phyloP scores from a whole-genome alignment of 1,140 invertebrate genomes.

The Eciton burchellii region DNA sequence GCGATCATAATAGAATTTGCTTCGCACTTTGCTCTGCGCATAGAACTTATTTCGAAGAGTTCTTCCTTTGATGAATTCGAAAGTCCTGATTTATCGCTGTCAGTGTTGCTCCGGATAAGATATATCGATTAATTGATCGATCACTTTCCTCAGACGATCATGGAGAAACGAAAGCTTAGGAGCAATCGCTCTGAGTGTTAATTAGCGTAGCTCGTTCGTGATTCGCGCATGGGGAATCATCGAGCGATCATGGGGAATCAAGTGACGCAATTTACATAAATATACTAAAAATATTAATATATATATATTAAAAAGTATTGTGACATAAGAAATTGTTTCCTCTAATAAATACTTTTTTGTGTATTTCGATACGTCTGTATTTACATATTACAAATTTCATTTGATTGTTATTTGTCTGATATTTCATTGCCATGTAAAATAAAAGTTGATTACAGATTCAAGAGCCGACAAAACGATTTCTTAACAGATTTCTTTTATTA shows the following conservation, averaged over 20 bases:
- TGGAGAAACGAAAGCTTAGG: neutral
- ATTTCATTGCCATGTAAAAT: neutral
- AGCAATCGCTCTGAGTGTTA: neutral
- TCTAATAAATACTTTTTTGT: too few relatives aligned
- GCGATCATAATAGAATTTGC: constrained; percentile 56
- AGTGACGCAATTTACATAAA: too few relatives aligned
- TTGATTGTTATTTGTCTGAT: too few relatives aligned
- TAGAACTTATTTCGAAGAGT: neutral
- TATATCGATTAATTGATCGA: constrained; percentile 1
- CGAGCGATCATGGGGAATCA: neutral
- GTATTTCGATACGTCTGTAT: neutral
- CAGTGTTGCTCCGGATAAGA: neutral
- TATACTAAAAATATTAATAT: too few relatives aligned
- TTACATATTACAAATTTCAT: neutral
- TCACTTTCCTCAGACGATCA: neutral
- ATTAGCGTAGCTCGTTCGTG: neutral
- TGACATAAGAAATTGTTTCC: too few relatives aligned
- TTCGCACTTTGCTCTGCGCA: neutral
- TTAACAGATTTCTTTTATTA: too few relatives aligned
- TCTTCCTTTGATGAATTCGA: neutral
- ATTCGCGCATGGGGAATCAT: neutral
- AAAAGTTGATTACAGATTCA: neutral
- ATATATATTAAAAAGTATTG: too few relatives aligned
- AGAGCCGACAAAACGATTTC: neutral
- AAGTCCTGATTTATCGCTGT: neutral